Evolutionary conservation across 1,140 invertebrate genomes (phyloP), one percentile per base, ranked within the genome.

Genomic region (Drosophila albomicans): DNA sequence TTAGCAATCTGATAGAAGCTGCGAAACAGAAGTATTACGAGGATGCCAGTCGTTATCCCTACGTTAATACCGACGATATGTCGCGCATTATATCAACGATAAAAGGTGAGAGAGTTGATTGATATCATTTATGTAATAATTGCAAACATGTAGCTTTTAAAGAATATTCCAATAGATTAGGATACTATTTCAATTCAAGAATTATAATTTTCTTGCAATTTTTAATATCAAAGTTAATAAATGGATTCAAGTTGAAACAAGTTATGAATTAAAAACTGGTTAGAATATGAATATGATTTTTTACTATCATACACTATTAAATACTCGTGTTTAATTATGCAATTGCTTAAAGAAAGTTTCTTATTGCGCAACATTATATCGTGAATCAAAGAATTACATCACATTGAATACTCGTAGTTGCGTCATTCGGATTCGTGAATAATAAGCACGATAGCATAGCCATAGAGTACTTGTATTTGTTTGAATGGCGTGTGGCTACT

Each of bases 1-100:
- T 94, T 8, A 75, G 93, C 16, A 94, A 94, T 73, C 92, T 96
- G 30, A 94, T 95, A 35, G 91, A 93, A 6, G 93, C 94, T 1
- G 94, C 93, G 2, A 95, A 48, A 91, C 91, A 94, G 82, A 94
- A 95, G 91, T 93, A 95, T 70, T 93, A 93, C 67, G 89, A 92
- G 67, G 93, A 93, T 75, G 77, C 88, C 5, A 93, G 93, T 75
- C 69, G 77, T 8, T 64, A 74, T 72, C 65, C 85, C 11, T 74
- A 75, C 61, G 75, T 75, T 15, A 66, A 25, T 54, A 75, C 65
- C 61, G 51, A 63, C 20, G 81, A 77, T 68, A 54, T 89, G 52
- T 66, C 79, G 6, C 72, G 61, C 13, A 62, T 92, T 5, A 78
- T 91, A 52, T 78, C 77, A 35, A 72, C 74, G 7, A 93, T 94